phyloP scores from a whole-genome alignment of 2,797 vertebrate species.

The Sebastes cheni region DNA sequence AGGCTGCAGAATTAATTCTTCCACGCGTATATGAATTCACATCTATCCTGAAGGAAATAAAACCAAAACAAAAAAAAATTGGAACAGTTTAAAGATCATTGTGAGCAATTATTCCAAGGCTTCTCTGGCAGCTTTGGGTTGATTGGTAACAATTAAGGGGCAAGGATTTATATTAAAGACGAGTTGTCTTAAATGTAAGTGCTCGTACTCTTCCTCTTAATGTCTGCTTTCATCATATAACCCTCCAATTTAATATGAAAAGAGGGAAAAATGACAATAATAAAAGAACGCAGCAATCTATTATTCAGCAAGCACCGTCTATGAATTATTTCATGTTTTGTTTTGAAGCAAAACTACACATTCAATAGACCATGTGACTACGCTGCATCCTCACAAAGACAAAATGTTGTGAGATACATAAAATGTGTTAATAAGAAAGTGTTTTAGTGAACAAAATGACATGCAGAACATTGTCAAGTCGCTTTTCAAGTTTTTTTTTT shows the following conservation, averaged over 20 bases:
- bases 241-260: background rate
- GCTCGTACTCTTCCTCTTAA: background rate
- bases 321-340: background rate
- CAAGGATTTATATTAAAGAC: background rate
- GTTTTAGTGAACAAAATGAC: background rate
- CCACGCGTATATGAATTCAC: background rate
- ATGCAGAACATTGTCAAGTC: background rate
- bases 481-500: background rate
- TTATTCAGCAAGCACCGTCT: background rate
- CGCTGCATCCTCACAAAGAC: background rate
- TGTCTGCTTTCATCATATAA: background rate
- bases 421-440: background rate
- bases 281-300: background rate
- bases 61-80: background rate
- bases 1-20: slow-evolving; percentile 3
- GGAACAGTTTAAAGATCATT: background rate
- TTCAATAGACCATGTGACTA: background rate
- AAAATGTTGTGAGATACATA: background rate
- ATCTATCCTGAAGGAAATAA: background rate
- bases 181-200: background rate
- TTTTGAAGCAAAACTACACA: background rate
- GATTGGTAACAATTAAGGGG: background rate
- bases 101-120: background rate
- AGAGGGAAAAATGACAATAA: background rate
- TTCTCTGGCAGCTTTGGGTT: background rate